phyloP scores from a whole-genome alignment of 1,140 invertebrate species.

The Penaeus chinensis region DNA sequence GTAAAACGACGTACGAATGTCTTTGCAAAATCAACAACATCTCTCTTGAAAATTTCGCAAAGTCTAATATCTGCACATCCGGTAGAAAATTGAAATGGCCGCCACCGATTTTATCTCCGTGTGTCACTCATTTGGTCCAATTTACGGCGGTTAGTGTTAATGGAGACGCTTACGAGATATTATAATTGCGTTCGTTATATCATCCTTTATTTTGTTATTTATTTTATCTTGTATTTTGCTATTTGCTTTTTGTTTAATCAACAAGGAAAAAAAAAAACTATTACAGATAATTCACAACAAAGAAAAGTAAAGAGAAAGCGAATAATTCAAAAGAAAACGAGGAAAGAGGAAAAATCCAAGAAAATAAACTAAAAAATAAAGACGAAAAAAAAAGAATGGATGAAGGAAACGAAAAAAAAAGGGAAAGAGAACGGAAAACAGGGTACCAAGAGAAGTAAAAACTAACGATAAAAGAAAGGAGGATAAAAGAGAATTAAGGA shows the following conservation, averaged over 20 bases:
- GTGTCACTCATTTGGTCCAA: too few species aligned
- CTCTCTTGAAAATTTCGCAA: too few species aligned
- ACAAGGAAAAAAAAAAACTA: background rate
- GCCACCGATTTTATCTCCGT: too few species aligned
- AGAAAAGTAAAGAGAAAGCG: background rate
- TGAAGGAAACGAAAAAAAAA: background rate
- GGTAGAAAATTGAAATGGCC: too few species aligned
- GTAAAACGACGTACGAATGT: too few species aligned
- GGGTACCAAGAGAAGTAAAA: background rate
- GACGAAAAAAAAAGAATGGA: background rate
- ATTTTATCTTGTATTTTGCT: too few species aligned
- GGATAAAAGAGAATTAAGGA: background rate
- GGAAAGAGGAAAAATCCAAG: background rate
- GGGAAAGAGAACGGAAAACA: background rate
- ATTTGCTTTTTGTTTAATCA: background rate
- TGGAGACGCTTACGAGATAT: too few species aligned
- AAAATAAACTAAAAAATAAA: background rate
- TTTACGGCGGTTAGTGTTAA: too few species aligned
- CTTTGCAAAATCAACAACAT: too few species aligned
- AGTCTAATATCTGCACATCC: too few species aligned
- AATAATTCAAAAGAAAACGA: background rate
- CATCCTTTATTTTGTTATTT: too few species aligned
- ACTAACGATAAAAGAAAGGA: background rate
- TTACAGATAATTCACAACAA: background rate
- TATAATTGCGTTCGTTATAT: too few species aligned